Percentiles rank a stretch among this genome's conserved stretches.
Evolutionary conservation across 1,140 invertebrate species (phyloP).

Genomic region (Drosophila pectinifera): DNA sequence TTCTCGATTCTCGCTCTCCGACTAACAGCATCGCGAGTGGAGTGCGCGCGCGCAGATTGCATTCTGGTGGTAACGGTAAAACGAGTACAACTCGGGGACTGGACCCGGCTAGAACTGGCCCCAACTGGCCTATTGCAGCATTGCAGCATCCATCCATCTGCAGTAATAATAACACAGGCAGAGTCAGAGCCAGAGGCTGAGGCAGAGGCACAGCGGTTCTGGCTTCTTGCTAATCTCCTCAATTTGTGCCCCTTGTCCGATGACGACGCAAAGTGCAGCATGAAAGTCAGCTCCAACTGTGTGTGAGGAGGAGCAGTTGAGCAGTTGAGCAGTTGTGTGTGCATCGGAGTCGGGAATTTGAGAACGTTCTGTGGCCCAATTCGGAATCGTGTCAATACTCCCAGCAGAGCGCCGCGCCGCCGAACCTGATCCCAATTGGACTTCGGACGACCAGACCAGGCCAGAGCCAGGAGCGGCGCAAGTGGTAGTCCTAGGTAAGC

Average conservation of each 20-base stretch:
- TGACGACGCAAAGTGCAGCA: slow-evolving; percentile 74
- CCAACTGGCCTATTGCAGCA: slow-evolving; percentile 75
- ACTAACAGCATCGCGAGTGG: slow-evolving; percentile 71
- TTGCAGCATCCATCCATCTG: slow-evolving; percentile 67
- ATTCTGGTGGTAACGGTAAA: slow-evolving; percentile 77
- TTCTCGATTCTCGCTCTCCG: neutral
- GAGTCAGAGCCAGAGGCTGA: neutral
- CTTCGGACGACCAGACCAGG: slow-evolving; percentile 45
- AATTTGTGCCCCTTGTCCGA: slow-evolving; percentile 70
- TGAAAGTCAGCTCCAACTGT: slow-evolving; percentile 47
- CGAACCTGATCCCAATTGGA: slow-evolving; percentile 59
- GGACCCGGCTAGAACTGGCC: slow-evolving; percentile 65
- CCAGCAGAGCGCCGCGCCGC: slow-evolving; percentile 10
- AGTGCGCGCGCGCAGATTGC: slow-evolving; percentile 72
- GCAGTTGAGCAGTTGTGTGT: slow-evolving; percentile 25
- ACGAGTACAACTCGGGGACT: slow-evolving; percentile 64
- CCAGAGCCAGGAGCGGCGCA: slow-evolving; percentile 17
- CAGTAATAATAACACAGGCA: slow-evolving; percentile 50
- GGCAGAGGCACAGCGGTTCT: slow-evolving; percentile 50
- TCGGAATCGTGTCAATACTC: slow-evolving; percentile 69
- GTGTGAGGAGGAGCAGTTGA: slow-evolving; percentile 15
- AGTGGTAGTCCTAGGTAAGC: slow-evolving; percentile 63
- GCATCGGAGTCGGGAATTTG: slow-evolving; percentile 47
- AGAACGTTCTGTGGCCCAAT: slow-evolving; percentile 75
- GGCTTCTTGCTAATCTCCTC: slow-evolving; percentile 73